phyloP scores from a whole-genome alignment of 2,797 vertebrate genomes.

The Gymnoscopelus microlampas region DNA sequence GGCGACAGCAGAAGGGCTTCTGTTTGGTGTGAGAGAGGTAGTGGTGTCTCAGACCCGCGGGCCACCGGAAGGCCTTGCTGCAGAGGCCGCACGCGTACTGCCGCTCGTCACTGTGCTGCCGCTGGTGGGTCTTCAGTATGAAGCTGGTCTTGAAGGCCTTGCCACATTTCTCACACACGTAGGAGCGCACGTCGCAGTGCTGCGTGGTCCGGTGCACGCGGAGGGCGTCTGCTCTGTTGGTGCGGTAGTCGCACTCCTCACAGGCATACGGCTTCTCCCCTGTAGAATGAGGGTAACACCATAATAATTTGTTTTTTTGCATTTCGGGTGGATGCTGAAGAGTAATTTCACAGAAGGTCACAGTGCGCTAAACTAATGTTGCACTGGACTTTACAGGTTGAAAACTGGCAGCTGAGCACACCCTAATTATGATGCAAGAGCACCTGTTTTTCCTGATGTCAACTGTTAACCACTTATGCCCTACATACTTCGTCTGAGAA shows the following conservation, averaged over 20 bases:
- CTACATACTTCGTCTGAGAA: too few species aligned
- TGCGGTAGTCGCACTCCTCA: conserved; percentile 91
- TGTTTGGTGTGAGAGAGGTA: conserved; percentile 94
- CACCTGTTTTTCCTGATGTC: too few species aligned
- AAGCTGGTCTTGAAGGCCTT: conserved; percentile 97
- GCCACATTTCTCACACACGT: conserved; percentile 96
- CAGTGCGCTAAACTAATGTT: too few species aligned
- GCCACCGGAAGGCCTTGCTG: conserved; percentile 92
- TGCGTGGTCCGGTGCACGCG: conserved; percentile 91
- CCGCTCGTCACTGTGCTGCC: conserved; percentile 91
- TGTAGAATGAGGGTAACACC: conserved; percentile 46
- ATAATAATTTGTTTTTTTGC: not conserved
- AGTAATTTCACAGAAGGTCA: too few species aligned
- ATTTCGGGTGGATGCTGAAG: not conserved
- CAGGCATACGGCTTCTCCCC: conserved; percentile 92
- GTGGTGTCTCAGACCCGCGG: conserved; percentile 93
- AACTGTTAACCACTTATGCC: too few species aligned
- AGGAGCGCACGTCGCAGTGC: conserved; percentile 89
- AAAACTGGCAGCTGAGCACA: too few species aligned
- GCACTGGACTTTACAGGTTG: too few species aligned
- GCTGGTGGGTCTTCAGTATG: conserved; percentile 94
- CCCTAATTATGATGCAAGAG: too few species aligned
- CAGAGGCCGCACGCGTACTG: conserved; percentile 90
- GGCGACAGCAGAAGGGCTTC: conserved; percentile 92
- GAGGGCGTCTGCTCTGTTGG: conserved; percentile 92